Percentiles rank a stretch among this genome's conserved stretches.
Evolutionary conservation across 2,113 vertebrate species (phyloP).

Genomic region (Rhea pennata): DNA sequence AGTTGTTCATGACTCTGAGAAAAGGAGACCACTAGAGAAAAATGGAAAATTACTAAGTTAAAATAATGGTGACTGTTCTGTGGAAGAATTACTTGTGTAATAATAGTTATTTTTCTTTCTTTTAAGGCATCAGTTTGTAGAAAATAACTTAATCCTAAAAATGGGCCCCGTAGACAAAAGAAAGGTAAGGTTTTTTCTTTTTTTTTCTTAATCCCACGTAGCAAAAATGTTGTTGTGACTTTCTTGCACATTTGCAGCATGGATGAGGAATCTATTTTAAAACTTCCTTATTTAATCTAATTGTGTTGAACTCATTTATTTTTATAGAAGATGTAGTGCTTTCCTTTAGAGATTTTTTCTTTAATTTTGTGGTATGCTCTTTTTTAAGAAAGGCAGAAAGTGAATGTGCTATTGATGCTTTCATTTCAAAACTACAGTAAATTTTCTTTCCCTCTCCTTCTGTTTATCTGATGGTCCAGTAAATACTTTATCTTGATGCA

Average conservation of each 20-base stretch:
- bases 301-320: background rate
- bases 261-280: background rate
- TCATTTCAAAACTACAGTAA: background rate
- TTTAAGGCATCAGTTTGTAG: slow-evolving; percentile 97
- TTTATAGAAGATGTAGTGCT: background rate
- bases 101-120: slow-evolving; percentile 20
- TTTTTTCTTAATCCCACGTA: background rate
- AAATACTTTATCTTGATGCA: background rate
- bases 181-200: slow-evolving; percentile 82
- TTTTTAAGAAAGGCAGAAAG: background rate
- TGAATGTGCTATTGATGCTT: background rate
- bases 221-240: background rate
- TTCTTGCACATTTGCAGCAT: background rate
- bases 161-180: slow-evolving; percentile 99
- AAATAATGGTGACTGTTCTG: background rate
- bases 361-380: background rate
- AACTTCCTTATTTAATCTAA: background rate
- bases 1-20: background rate
- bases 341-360: background rate
- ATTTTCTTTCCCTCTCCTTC: background rate
- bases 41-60: background rate
- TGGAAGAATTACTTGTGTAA: background rate
- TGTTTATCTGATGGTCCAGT: background rate
- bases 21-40: background rate
- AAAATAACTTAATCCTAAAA: slow-evolving; percentile 99